Percentiles rank a stretch among this genome's conserved stretches.
phyloP scores from a whole-genome alignment of 2,113 vertebrate genomes.

The Pan paniscus region DNA sequence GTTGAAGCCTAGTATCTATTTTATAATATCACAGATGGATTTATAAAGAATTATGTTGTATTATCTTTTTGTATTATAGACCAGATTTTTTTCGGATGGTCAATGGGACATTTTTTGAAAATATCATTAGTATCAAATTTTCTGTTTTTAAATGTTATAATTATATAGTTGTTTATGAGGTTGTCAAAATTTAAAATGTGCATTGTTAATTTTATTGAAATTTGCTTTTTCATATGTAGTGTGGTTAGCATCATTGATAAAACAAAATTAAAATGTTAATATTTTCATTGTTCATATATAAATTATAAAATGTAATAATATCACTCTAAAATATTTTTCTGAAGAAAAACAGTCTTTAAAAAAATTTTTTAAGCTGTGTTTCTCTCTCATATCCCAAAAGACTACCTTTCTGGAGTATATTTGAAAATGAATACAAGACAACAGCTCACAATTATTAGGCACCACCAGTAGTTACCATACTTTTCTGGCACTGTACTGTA shows the following conservation, averaged over 20 bases:
- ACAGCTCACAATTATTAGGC: constrained; percentile 59
- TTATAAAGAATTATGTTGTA: background rate
- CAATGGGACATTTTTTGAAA: background rate
- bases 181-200: background rate
- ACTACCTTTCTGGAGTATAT: background rate
- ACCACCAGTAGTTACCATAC: constrained; percentile 43
- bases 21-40: too few relatives aligned
- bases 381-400: background rate
- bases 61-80: background rate
- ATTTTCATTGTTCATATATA: background rate
- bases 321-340: background rate
- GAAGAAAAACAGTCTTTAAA: background rate
- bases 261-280: background rate
- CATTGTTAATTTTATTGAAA: background rate
- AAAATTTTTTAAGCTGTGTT: background rate
- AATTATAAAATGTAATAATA: background rate
- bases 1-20: too few relatives aligned
- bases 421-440: constrained; percentile 32
- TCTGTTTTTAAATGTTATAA: background rate
- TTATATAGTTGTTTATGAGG: background rate
- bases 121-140: background rate
- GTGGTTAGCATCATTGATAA: background rate
- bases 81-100: background rate
- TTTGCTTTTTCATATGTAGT: background rate
- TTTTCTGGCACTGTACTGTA: constrained; percentile 23